Base-by-base conservation (phyloP, 2,888 invertebrate genomes). In the Pseudococcus viburni region DNA sequence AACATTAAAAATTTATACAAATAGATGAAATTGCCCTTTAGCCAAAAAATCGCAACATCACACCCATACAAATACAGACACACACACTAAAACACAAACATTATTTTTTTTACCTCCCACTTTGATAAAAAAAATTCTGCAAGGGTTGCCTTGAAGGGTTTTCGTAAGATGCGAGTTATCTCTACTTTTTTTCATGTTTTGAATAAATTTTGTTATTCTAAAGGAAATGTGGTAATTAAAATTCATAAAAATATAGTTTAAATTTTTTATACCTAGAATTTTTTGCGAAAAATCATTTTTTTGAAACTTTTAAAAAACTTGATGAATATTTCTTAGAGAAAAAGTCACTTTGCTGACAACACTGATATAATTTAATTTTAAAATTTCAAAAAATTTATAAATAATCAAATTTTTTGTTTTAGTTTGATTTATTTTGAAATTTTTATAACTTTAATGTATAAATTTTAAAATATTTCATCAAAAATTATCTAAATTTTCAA, bases 81-180 rank as follows among this genome's bases (percentile, higher is more conserved):
- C 80, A 83, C 80, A 83, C 80, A 83, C 80, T 83, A 19, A 11
- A 19, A 83, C 80, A 83, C 80, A 83, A 83, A 83, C 80, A 83
- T 46, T 19, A 46, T 19, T 83, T 83, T 80, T 83, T 77, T 77
- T 46, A 42, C 80, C 80, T 46, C 46, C 80, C 80, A 42, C 46
- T 83, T 83, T 83, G 80, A 83, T 77, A 83, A 83, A 83, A 83
- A 83, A 83, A 83, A 83, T 46, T 46, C 26, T 19, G 11, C 12
- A 46, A 83, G 80, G 42, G 80, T 46, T 83, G 80, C 73, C 73
- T 39, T 1, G 15, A 73, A 1, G 5, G 6, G 73, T 33, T 33
- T 73, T 73, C 0, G 22, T 64, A 22, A 3, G n/a, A 1, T 55
- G 64, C 22, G 22, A 22, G 22, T 64, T 64, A 7, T n/a, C 3